phyloP scores from a whole-genome alignment of 2,797 vertebrate species.

The Glyptemys insculpta region DNA sequence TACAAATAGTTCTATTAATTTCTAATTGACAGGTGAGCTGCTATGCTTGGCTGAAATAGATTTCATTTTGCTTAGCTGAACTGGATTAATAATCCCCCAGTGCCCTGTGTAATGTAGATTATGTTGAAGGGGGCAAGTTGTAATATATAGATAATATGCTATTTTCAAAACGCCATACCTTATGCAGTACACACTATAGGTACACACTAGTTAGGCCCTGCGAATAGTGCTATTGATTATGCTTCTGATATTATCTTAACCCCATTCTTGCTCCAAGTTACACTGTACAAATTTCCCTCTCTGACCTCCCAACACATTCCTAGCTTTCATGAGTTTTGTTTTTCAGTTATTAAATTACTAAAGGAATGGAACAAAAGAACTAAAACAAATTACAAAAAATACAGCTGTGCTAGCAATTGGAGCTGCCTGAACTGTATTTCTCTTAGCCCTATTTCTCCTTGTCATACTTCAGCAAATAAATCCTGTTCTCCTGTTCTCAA shows the following conservation, averaged over 20 bases:
- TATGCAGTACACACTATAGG: neutral
- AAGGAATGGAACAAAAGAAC: constrained; percentile 46
- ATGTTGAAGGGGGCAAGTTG: neutral
- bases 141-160: neutral
- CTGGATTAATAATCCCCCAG: neutral
- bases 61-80: neutral
- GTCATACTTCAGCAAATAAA: constrained; percentile 69
- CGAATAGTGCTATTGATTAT: neutral
- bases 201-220: neutral
- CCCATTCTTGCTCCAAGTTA: constrained; percentile 15
- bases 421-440: constrained; percentile 7
- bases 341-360: constrained; percentile 57
- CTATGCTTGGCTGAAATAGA: neutral
- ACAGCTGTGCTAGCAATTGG: constrained; percentile 17
- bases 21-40: constrained; percentile 12
- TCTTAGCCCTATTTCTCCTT: constrained; percentile 32
- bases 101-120: neutral
- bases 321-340: constrained; percentile 58
- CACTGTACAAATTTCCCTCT: neutral
- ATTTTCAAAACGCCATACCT: neutral
- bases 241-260: constrained; percentile 45
- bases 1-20: constrained; percentile 32
- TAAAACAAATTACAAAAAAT: constrained; percentile 59
- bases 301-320: constrained; percentile 52
- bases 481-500: constrained; percentile 35